phyloP scores from a whole-genome alignment of 2,888 invertebrate genomes.

The Margaritifera margaritifera region DNA sequence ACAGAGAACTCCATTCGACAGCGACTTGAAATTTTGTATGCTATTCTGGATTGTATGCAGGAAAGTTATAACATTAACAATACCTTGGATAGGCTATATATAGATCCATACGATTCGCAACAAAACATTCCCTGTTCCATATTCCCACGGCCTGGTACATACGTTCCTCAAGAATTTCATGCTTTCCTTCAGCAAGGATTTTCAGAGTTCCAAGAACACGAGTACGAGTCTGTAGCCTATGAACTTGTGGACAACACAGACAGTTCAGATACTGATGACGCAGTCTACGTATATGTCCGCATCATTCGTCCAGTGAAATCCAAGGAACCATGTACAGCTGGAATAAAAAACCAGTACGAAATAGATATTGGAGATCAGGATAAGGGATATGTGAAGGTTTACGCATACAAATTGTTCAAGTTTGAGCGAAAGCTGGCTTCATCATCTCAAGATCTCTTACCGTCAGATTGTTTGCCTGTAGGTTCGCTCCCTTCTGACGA shows the following conservation, averaged over 20 bases:
- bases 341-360: background rate
- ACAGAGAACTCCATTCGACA: no score
- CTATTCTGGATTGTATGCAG: no score
- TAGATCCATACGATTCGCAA: conserved; percentile 2
- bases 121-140: background rate
- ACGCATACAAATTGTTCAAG: conserved; percentile 4
- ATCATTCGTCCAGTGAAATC: conserved; percentile 8
- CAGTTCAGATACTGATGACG: background rate
- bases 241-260: conserved; percentile 16
- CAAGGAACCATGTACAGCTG: background rate
- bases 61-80: background rate
- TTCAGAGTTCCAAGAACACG: conserved; percentile 20
- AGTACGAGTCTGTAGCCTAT: conserved; percentile 20
- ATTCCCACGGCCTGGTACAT: conserved; percentile 32
- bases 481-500: no score
- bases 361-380: no score
- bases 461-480: no score
- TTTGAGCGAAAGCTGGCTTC: background rate
- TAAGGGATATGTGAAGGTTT: no score
- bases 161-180: conserved; percentile 32
- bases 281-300: conserved; percentile 23
- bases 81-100: conserved; percentile 1
- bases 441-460: no score
- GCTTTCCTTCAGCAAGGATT: conserved; percentile 33
- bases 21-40: no score